Conservation (phyloP, 2,797 vertebrate species). For the Malurus leucopterus region DNA sequence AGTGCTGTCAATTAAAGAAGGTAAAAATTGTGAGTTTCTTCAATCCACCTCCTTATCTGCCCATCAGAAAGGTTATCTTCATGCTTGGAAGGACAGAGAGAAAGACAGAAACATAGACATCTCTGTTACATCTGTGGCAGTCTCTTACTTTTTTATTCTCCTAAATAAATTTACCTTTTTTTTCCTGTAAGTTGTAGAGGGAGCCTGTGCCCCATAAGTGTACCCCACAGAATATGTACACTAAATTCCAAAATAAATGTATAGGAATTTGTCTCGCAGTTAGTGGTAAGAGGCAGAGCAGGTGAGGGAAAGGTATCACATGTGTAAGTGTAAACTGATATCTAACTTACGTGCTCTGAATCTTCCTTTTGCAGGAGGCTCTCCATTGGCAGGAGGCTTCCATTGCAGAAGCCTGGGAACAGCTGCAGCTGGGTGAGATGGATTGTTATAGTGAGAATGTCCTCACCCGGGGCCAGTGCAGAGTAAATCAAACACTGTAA, state of each 20-base stretch:
- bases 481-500: background rate
- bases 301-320: background rate
- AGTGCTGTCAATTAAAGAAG: background rate
- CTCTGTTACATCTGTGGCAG: background rate
- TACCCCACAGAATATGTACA: background rate
- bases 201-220: background rate
- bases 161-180: background rate
- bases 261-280: background rate
- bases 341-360: background rate
- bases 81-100: background rate
- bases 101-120: background rate
- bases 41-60: background rate
- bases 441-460: background rate
- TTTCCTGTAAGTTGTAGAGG: background rate
- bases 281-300: background rate
- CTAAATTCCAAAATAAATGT: background rate
- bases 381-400: background rate
- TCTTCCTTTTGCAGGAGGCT: background rate
- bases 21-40: background rate
- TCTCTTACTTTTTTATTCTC: background rate
- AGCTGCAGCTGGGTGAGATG: background rate
- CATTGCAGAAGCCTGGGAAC: background rate
- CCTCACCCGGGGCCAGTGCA: background rate
- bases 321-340: background rate
- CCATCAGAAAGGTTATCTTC: background rate